Conservation (phyloP, 2,888 invertebrate genomes). For the Acleris holmiana region DNA sequence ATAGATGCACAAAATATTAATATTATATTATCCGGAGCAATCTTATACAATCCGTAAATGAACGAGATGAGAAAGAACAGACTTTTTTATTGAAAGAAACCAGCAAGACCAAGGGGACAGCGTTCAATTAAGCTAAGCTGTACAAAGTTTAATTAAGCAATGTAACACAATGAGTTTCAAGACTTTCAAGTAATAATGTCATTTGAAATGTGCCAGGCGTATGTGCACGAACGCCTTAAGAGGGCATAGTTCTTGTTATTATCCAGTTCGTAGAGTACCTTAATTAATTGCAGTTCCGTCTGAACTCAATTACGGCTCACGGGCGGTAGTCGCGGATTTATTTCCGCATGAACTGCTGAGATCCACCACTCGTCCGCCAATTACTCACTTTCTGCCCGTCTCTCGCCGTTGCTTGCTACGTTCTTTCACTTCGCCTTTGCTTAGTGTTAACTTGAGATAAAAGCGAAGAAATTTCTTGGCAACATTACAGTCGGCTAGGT, state of each 20-base stretch:
- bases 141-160: constrained; percentile 17
- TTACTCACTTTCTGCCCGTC: constrained; percentile 50
- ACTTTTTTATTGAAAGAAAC: not conserved
- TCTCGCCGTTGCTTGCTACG: constrained; percentile 43
- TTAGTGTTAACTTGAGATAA: constrained; percentile 45
- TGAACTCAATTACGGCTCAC: constrained; percentile 38
- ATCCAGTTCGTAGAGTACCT: constrained; percentile 31
- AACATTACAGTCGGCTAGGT: constrained; percentile 42
- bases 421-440: constrained; percentile 47
- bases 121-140: constrained; percentile 9
- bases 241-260: constrained; percentile 31
- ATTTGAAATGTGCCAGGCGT: constrained; percentile 10
- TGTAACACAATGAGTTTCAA: constrained; percentile 2
- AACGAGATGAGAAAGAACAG: not conserved
- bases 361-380: constrained; percentile 55
- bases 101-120: not conserved
- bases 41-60: too few relatives aligned
- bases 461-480: constrained; percentile 46
- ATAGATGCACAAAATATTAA: too few relatives aligned
- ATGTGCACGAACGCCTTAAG: constrained; percentile 9
- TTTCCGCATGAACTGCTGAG: constrained; percentile 56
- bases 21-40: too few relatives aligned
- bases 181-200: constrained; percentile 18
- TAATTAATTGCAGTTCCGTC: constrained; percentile 39
- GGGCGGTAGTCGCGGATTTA: constrained; percentile 47